Percentiles rank a stretch among this genome's conserved stretches.
phyloP scores from a whole-genome alignment of 2,797 vertebrate species.

The Clarias platycephalus region DNA sequence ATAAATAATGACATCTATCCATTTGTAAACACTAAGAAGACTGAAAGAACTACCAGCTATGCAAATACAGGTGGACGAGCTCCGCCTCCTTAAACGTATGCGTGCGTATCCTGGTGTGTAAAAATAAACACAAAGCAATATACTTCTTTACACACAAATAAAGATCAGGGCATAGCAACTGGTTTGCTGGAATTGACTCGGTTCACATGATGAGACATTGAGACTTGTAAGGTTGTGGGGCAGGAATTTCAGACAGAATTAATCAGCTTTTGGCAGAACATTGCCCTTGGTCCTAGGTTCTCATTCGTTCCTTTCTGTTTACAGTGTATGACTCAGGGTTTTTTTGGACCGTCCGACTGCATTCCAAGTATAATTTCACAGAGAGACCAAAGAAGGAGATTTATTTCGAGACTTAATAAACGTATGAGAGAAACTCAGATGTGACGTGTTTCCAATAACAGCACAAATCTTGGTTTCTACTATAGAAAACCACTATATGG shows the following conservation, averaged over 20 bases:
- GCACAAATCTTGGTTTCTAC: not conserved
- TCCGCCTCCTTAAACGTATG: not conserved
- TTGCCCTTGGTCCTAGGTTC: conserved; percentile 51
- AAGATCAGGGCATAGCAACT: not conserved
- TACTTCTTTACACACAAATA: not conserved
- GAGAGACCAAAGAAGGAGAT: not conserved
- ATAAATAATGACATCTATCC: not conserved
- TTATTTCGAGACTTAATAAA: not conserved
- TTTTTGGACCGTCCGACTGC: not conserved
- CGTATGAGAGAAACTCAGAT: not conserved
- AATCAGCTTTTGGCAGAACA: conserved; percentile 59
- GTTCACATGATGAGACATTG: not conserved
- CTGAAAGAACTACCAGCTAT: not conserved
- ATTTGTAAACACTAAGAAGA: not conserved
- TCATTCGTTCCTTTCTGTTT: conserved; percentile 22
- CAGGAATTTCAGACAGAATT: conserved; percentile 56
- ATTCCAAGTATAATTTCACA: conserved; percentile 20
- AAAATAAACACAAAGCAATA: not conserved
- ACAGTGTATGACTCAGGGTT: not conserved
- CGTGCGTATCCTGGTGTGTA: not conserved
- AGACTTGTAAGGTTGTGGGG: not conserved
- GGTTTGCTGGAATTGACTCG: not conserved
- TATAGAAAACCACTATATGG: not conserved
- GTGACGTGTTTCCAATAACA: not conserved
- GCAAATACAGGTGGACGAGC: not conserved